These are phyloP conservation scores for Gasterosteus nipponicus DNA, from an alignment of 2,113 vertebrate genomes.

Conservation along the genomic window DNA sequence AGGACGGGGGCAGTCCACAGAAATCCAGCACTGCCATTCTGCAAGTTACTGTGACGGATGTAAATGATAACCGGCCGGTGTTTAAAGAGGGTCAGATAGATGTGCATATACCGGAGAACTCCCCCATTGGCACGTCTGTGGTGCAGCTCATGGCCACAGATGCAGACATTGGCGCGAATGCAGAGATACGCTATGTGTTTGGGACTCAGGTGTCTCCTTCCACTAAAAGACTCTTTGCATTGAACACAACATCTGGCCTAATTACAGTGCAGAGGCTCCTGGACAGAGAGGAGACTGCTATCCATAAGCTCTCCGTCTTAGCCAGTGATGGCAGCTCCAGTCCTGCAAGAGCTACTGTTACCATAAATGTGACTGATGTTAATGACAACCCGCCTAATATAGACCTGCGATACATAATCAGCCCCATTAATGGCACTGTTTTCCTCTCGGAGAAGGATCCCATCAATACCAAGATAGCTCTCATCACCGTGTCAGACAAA, in stretches of 20 bases:
- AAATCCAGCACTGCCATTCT: conserved; percentile 99
- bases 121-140: conserved; percentile 93
- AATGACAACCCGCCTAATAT: conserved; percentile 99
- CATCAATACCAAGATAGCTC: conserved; percentile 97
- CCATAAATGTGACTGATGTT: conserved; percentile 98
- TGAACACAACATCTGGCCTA: conserved; percentile 94
- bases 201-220: conserved; percentile 93
- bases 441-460: conserved; percentile 99
- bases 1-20: conserved; percentile 95
- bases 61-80: conserved; percentile 97
- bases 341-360: conserved; percentile 92
- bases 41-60: conserved; percentile 97
- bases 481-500: conserved; percentile 98
- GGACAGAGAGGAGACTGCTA: conserved; percentile 95
- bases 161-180: conserved; percentile 95
- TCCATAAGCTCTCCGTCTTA: conserved; percentile 96
- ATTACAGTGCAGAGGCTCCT: conserved; percentile 95
- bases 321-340: conserved; percentile 98
- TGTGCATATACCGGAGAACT: conserved; percentile 96
- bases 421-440: conserved; percentile 98
- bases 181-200: conserved; percentile 96
- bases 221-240: conserved; percentile 96
- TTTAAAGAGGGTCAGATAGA: conserved; percentile 98
- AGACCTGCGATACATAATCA: conserved; percentile 98
- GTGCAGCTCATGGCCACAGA: conserved; percentile 96